phyloP scores from a whole-genome alignment of 1,140 invertebrate genomes.

The Coelopa frigida region DNA sequence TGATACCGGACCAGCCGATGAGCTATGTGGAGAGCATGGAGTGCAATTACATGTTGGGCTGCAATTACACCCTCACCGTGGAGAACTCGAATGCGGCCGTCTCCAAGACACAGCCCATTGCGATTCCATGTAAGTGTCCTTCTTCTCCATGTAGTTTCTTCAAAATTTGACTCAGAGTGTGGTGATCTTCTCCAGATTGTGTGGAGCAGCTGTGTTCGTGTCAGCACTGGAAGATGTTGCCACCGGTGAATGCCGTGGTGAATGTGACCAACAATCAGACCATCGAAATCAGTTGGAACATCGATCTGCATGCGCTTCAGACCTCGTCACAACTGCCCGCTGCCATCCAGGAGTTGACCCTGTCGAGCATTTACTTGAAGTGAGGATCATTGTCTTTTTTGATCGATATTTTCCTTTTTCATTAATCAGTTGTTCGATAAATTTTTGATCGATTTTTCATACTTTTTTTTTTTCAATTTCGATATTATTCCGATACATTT shows the following conservation, averaged over 20 bases:
- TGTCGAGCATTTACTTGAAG: no score
- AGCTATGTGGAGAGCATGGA: constrained; percentile 27
- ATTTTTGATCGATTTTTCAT: no score
- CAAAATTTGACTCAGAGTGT: no score
- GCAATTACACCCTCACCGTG: constrained; percentile 32
- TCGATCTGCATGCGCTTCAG: no score
- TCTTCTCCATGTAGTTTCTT: not conserved
- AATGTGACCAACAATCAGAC: constrained; percentile 30
- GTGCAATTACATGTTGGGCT: constrained; percentile 38
- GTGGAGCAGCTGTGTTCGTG: constrained; percentile 29
- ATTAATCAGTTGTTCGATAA: no score
- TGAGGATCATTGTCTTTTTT: no score
- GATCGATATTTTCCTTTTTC: no score
- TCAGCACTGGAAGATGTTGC: constrained; percentile 17
- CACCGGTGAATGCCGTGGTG: constrained; percentile 21
- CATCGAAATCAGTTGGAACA: no score
- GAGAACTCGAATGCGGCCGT: constrained; percentile 31
- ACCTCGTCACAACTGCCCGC: no score
- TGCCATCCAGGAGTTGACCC: no score
- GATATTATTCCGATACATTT: no score
- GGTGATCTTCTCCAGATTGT: constrained; percentile 21
- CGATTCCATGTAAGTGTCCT: constrained; percentile 24
- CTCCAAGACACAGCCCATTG: constrained; percentile 18
- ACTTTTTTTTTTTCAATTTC: no score
- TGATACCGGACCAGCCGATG: constrained; percentile 28